Base-by-base conservation (phyloP, 2,888 invertebrate species). In the Gibbula magus region DNA sequence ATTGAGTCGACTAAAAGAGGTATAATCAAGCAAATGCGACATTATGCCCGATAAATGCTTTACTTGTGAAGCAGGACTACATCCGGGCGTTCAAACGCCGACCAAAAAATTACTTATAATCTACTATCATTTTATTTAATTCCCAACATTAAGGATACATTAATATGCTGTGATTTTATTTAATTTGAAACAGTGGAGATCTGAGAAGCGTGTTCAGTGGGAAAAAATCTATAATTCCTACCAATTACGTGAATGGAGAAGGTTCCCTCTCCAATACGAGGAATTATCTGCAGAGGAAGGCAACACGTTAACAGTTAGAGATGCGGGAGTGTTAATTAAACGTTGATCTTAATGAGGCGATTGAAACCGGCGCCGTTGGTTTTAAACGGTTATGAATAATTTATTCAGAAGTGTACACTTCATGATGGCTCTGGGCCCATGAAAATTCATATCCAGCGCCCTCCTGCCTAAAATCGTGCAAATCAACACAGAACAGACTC, bases 311-410 rank as follows among this genome's bases (percentile, higher is more conserved):
- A 79, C 75, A 75, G 52, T 75, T 61, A 67, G 45, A 79, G 75
- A 66, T 61, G 79, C 66, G 80, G 70, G 56, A 79, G 54, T 67
- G 51, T 8, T 75, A 79, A 75, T 81, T 79, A 25, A 75, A 79
- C 75, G 22, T 52, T 54, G 61, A 51, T 56, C 25, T 56, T 20
- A 25, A 56, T 25, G 56, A 56, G 25, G 56, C 20, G 4, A 56
- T 7, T 35, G 29, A 70, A 35, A n/a, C 22, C 56, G 56, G 25
- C 56, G 56, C 20, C 56, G 56, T 25, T 8, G 13, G 45, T 10
- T 45, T 45, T 45, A 45, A 45, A 45, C 45, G 45, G n/a, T 45
- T 45, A 45, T 45, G 45, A 45, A 45, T 45, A 45, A 45, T 45
- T 45, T 45, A 45, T 45, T 45, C 45, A 45, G 45, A 10, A n/a